Evolutionary conservation across 2,888 invertebrate genomes (phyloP), one percentile per base, ranked within the genome.

Genomic region (Euzetes globulus): DNA sequence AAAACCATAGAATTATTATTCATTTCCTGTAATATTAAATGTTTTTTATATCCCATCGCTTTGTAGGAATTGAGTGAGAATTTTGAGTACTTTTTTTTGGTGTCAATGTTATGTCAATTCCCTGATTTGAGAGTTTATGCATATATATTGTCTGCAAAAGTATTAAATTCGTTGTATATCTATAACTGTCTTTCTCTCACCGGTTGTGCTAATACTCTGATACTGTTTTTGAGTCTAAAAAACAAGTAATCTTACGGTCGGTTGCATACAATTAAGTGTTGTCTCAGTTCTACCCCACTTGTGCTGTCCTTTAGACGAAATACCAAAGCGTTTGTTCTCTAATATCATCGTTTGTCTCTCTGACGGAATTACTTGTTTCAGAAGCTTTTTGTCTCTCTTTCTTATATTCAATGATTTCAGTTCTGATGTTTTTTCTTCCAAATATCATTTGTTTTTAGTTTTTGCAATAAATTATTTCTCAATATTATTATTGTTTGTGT

Each of bases 241-340:
- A 65, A 65, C 65, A 37, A 33, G 65, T 65, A 65, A 65, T 65
- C 41, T 33, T 65, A 65, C 41, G 65, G n/a, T 65, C 65, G 15
- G 37, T 37, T 65, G 65, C 9, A 37, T 37, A 65, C 65, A 65
- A 65, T 65, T 65, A 65, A 27, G 29, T 63, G 37, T 37, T 58
- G 58, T 58, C 58, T 58, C 17, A 65, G 65, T 65, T 29, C 29
- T 65, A 65, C 65, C 65, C 65, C 65, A 65, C 65, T 65, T 65
- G 65, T 65, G 58, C 25, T 65, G 65, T 65, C 65, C 65, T 65
- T 37, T 65, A 17, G 41, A 65, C 17, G 3, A 55, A n/a, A 17
- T 55, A n/a, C n/a, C 22, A 9, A 55, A 55, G n/a, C 15, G 47
- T 47, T 58, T 27, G 22, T 25, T 25, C 58, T 25, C 58, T 25